A percentile compares a stretch with the other conserved stretches of the same genome.
These are phyloP conservation scores for Leptobrachium ailaonicum DNA, from an alignment of 2,113 vertebrate species.

Conservation along the genomic window DNA sequence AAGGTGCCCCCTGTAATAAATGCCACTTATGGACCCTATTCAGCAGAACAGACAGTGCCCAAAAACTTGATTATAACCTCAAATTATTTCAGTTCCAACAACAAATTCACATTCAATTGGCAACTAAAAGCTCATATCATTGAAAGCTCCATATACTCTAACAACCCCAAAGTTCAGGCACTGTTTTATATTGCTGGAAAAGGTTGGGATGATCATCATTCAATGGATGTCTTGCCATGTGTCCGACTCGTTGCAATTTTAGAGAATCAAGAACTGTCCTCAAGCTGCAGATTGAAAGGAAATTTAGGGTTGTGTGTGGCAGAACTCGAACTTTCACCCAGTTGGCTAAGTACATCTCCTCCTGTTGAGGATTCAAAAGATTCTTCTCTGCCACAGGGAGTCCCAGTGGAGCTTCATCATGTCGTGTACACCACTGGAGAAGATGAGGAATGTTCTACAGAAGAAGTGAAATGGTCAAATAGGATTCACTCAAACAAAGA, in stretches of 20 bases:
- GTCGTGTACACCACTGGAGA: constrained; percentile 72
- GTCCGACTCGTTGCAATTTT: constrained; percentile 81
- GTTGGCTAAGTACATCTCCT: constrained; percentile 81
- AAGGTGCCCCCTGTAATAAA: constrained; percentile 75
- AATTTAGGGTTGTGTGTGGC: constrained; percentile 87
- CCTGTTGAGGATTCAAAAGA: constrained; percentile 69
- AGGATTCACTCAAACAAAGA: constrained; percentile 69
- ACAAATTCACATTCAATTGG: constrained; percentile 76
- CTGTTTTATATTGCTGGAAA: constrained; percentile 87
- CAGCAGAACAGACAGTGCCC: constrained; percentile 72
- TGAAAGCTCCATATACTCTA: constrained; percentile 75
- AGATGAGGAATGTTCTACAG: constrained; percentile 72
- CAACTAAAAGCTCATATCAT: constrained; percentile 81
- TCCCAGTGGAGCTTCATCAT: constrained; percentile 86
- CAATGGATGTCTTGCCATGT: constrained; percentile 76
- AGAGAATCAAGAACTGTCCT: constrained; percentile 76
- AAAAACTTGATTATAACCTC: constrained; percentile 76
- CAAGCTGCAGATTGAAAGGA: constrained; percentile 82
- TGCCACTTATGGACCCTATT: constrained; percentile 86
- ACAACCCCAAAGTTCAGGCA: constrained; percentile 84
- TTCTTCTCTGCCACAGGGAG: constrained; percentile 60
- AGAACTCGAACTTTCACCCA: constrained; percentile 80
- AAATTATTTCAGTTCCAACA: constrained; percentile 59
- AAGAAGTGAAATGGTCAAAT: constrained; percentile 73
- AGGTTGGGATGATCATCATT: constrained; percentile 77